These are phyloP conservation scores for Argyrosomus regius DNA, from an alignment of 2,797 vertebrate species.

Conservation along the genomic window DNA sequence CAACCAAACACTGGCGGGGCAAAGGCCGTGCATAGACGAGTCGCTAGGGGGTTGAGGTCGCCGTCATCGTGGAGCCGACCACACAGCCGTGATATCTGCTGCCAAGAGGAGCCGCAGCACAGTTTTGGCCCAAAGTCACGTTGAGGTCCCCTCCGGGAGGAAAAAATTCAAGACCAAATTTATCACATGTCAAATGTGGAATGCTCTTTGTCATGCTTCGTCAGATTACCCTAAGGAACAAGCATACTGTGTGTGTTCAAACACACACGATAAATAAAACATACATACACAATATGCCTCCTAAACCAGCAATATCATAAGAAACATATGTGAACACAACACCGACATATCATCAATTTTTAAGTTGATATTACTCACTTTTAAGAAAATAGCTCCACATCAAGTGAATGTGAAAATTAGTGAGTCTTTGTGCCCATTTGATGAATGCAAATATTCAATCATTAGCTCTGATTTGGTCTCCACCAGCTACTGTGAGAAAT, in stretches of 20 bases:
- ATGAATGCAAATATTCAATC: neutral
- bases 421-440: neutral
- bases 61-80: slow-evolving; percentile 53
- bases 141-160: slow-evolving; percentile 37
- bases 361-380: neutral
- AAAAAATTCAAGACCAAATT: slow-evolving; percentile 28
- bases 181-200: slow-evolving; percentile 20
- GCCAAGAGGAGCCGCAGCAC: slow-evolving; percentile 15
- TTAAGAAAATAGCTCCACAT: too few relatives aligned
- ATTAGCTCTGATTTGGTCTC: neutral
- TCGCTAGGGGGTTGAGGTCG: slow-evolving; percentile 24
- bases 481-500: neutral
- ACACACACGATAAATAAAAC: neutral
- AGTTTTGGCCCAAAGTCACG: slow-evolving; percentile 36
- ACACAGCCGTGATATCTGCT: slow-evolving; percentile 41
- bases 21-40: slow-evolving; percentile 31
- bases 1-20: slow-evolving; percentile 32
- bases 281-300: neutral
- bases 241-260: neutral
- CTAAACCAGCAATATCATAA: neutral
- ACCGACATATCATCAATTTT: neutral
- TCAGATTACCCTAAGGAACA: slow-evolving; percentile 4
- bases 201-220: slow-evolving; percentile 20
- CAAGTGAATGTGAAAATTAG: neutral
- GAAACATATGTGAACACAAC: neutral